These are phyloP conservation scores for Eilema caniola DNA, from an alignment of 2,888 invertebrate genomes.

Conservation along the genomic window DNA sequence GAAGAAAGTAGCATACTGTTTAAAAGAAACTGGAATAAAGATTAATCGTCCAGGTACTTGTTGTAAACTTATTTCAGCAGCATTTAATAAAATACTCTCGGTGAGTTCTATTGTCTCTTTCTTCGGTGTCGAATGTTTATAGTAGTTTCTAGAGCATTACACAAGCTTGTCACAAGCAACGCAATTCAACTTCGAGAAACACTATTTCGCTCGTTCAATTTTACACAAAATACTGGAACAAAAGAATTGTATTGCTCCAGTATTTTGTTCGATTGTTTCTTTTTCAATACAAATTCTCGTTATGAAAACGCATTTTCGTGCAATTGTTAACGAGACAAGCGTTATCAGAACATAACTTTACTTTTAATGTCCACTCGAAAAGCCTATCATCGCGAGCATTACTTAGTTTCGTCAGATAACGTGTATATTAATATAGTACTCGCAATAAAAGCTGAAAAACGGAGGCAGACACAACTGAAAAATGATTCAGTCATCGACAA, in stretches of 20 bases:
- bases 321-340: background rate
- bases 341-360: background rate
- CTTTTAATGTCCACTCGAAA: no score
- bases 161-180: background rate
- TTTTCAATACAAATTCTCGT: background rate
- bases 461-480: no score
- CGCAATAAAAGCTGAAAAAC: no score
- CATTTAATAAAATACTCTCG: background rate
- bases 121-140: background rate
- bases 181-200: background rate
- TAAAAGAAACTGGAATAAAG: background rate
- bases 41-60: background rate
- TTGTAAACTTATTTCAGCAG: background rate
- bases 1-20: background rate
- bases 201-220: background rate
- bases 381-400: no score
- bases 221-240: background rate
- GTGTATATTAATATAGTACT: background rate
- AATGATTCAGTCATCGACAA: no score
- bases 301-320: background rate
- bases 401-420: no score
- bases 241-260: background rate
- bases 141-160: background rate
- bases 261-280: background rate
- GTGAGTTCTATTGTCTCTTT: background rate